Conservation (phyloP, 92 coral and sea anemone species). For the Epizoanthus illoricatus region DNA sequence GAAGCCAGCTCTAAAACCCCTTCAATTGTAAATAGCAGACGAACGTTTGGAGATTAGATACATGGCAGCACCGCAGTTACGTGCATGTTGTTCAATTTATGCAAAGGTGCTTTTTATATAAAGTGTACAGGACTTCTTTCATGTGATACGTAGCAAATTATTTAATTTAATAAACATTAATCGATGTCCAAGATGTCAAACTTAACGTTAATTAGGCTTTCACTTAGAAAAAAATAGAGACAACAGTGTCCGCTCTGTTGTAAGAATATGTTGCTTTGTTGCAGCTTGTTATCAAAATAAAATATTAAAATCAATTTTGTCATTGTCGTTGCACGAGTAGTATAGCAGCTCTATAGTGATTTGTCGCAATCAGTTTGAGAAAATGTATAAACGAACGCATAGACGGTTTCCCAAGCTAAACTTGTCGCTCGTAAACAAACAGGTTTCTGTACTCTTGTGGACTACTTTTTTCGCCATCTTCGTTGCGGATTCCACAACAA, state of each 20-base stretch:
- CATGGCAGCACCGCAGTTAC: not conserved
- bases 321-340: not conserved
- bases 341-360: too few relatives aligned
- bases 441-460: too few relatives aligned
- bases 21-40: conserved; percentile 12
- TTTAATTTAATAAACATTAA: not conserved
- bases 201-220: not conserved
- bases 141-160: conserved; percentile 10
- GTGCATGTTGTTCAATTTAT: conserved; percentile 9
- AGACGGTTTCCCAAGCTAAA: too few relatives aligned
- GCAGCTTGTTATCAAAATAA: conserved; percentile 10
- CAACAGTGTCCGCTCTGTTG: not conserved
- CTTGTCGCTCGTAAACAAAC: too few relatives aligned
- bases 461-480: too few relatives aligned
- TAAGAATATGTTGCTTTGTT: not conserved
- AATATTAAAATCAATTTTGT: not conserved
- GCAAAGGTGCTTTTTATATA: conserved; percentile 30
- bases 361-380: too few relatives aligned
- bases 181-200: not conserved
- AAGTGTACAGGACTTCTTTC: conserved; percentile 8
- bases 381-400: too few relatives aligned
- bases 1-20: not conserved
- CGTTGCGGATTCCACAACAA: too few relatives aligned
- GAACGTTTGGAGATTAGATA: not conserved
- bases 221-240: not conserved